Evolutionary conservation across 1,140 invertebrate species (phyloP).

Genomic region (Drosophila asahinai): DNA sequence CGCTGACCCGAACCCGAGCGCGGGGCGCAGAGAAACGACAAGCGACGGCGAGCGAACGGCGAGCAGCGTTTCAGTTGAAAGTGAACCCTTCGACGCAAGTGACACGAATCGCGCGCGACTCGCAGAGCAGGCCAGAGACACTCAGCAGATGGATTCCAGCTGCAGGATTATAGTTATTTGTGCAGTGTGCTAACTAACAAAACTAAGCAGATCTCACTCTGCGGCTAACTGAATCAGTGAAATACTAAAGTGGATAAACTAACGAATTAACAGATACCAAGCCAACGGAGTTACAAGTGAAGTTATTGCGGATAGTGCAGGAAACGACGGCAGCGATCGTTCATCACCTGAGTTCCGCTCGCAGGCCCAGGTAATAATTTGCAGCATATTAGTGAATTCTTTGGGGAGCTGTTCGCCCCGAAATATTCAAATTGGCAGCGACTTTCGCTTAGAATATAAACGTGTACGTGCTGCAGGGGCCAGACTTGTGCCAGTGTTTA

Average conservation of each 20-base stretch:
- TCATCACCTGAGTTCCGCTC: slow-evolving; percentile 14
- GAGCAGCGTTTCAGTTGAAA: slow-evolving; percentile 81
- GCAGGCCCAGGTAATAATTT: slow-evolving; percentile 53
- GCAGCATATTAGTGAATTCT: slow-evolving; percentile 43
- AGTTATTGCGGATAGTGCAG: slow-evolving; percentile 12
- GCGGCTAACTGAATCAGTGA: slow-evolving; percentile 18
- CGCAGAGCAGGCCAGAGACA: slow-evolving; percentile 15
- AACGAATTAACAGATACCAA: background rate
- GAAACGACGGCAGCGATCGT: slow-evolving; percentile 10
- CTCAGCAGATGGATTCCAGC: slow-evolving; percentile 15
- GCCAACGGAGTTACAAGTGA: slow-evolving; percentile 9
- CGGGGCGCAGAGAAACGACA: slow-evolving; percentile 41
- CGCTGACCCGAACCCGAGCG: slow-evolving; percentile 28
- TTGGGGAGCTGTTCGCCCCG: slow-evolving; percentile 24
- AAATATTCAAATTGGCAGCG: slow-evolving; percentile 60
- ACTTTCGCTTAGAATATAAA: slow-evolving; percentile 60
- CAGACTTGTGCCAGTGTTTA: slow-evolving; percentile 66
- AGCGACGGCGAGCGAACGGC: slow-evolving; percentile 46
- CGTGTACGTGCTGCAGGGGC: slow-evolving; percentile 65
- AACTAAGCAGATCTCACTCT: slow-evolving; percentile 1
- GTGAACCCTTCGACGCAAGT: slow-evolving; percentile 80
- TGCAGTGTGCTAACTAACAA: slow-evolving; percentile 30
- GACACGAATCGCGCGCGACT: slow-evolving; percentile 79
- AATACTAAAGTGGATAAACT: slow-evolving; percentile 14
- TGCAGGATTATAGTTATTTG: slow-evolving; percentile 20